Conservation (phyloP, 2,888 invertebrate species). For the Leptinotarsa tumamoca region DNA sequence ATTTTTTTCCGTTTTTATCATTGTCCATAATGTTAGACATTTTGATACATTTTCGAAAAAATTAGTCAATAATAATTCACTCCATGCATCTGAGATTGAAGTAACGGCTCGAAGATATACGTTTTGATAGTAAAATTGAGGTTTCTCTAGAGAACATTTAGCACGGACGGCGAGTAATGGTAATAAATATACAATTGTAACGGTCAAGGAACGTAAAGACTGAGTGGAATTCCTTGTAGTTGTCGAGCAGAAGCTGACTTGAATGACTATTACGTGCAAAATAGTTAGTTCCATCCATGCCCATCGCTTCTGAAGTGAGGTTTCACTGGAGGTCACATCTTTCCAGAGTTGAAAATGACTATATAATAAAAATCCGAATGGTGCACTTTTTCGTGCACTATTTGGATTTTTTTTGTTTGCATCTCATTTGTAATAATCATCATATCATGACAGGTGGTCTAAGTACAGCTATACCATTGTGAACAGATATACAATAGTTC, state of each 20-base stretch:
- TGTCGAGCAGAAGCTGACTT: slow-evolving; percentile 49
- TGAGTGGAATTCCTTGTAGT: slow-evolving; percentile 59
- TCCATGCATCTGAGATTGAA: not conserved
- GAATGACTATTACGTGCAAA: slow-evolving; percentile 54
- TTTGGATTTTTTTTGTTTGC: too few relatives aligned
- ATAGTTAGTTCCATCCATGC: slow-evolving; percentile 45
- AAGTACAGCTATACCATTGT: too few relatives aligned
- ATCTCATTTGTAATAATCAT: too few relatives aligned
- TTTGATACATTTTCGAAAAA: too few relatives aligned
- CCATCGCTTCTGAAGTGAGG: not conserved
- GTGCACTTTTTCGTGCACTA: too few relatives aligned
- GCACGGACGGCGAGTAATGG: not conserved
- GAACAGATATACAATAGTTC: too few relatives aligned
- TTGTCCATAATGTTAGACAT: too few relatives aligned
- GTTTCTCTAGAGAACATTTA: not conserved
- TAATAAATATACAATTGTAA: slow-evolving; percentile 55
- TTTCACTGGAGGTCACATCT: not conserved
- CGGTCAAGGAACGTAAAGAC: slow-evolving; percentile 55
- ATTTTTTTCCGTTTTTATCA: too few relatives aligned
- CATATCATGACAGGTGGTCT: too few relatives aligned
- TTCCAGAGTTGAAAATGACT: not conserved
- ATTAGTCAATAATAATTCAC: too few relatives aligned
- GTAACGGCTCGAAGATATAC: not conserved
- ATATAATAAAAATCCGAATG: too few relatives aligned
- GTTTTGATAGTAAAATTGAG: not conserved